These are phyloP conservation scores for Atractosteus spatula DNA, from an alignment of 2,113 vertebrate genomes.

Conservation along the genomic window DNA sequence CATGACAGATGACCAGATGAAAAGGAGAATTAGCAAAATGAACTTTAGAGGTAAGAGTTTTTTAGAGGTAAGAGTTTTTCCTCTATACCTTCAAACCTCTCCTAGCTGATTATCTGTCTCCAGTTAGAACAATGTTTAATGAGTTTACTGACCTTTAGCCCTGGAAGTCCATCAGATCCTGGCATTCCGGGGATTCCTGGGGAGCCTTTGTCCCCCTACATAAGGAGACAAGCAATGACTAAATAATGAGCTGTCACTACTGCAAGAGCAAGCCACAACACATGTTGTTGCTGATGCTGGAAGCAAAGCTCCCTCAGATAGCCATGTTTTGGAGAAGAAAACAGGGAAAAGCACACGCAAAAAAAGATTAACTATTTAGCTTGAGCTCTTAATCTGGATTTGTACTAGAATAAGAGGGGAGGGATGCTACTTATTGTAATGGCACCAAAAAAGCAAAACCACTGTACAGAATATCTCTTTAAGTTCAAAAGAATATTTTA, in stretches of 20 bases:
- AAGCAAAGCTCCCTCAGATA: background rate
- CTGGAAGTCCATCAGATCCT: conserved; percentile 61
- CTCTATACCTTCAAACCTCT: background rate
- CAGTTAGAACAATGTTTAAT: background rate
- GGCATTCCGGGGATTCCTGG: conserved; percentile 66
- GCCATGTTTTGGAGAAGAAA: too few species aligned
- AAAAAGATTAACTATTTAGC: too few species aligned
- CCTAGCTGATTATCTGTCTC: background rate
- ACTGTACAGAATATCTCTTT: too few species aligned
- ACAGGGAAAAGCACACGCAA: too few species aligned
- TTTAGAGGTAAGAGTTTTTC: too few species aligned
- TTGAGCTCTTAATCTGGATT: too few species aligned
- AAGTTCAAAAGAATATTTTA: too few species aligned
- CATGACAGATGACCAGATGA: background rate
- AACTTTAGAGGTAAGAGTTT: too few species aligned
- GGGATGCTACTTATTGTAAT: too few species aligned
- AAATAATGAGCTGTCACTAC: conserved; percentile 9
- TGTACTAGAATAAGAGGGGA: too few species aligned
- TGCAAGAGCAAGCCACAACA: background rate
- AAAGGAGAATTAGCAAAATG: background rate
- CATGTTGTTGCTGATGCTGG: background rate
- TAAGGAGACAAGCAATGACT: conserved; percentile 18
- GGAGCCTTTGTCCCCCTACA: conserved; percentile 71
- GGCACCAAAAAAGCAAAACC: too few species aligned
- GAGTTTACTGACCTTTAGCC: conserved; percentile 66